A percentile compares a stretch with the other conserved stretches of the same genome.
phyloP scores from a whole-genome alignment of 2,797 vertebrate species.

The Xerus rutilus region DNA sequence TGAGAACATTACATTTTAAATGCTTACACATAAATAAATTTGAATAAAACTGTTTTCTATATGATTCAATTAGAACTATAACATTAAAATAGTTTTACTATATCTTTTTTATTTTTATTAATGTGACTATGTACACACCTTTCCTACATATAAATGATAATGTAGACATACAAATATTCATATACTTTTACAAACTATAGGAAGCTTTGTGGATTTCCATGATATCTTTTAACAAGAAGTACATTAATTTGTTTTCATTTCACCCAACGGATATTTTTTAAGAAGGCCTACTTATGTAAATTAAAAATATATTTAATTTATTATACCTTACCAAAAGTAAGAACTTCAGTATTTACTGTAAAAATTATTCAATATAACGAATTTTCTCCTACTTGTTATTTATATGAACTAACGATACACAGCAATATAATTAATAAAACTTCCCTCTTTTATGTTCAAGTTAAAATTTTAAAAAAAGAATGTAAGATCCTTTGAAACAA shows the following conservation, averaged over 20 bases:
- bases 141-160: neutral
- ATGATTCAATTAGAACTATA: neutral
- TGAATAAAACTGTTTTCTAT: neutral
- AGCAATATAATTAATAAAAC: slow-evolving; percentile 63
- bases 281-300: slow-evolving; percentile 18
- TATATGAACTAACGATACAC: slow-evolving; percentile 19
- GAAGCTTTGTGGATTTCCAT: neutral
- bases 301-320: slow-evolving; percentile 23
- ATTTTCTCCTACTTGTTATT: slow-evolving; percentile 65
- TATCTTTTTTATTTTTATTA: neutral
- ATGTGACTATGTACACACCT: neutral
- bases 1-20: slow-evolving; percentile 67
- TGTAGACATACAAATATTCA: neutral
- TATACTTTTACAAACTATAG: neutral
- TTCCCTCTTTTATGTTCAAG: slow-evolving; percentile 66
- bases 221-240: neutral
- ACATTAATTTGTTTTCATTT: neutral
- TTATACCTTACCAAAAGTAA: neutral
- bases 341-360: slow-evolving; percentile 54
- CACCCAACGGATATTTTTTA: neutral
- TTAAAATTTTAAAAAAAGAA: slow-evolving; percentile 62
- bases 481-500: slow-evolving; percentile 80
- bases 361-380: slow-evolving; percentile 65
- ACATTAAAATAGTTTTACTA: slow-evolving; percentile 9
- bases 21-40: neutral